A percentile compares a stretch with the other conserved stretches of the same genome.
phyloP scores from a whole-genome alignment of 2,797 vertebrate genomes.

The Naso thynnoides region DNA sequence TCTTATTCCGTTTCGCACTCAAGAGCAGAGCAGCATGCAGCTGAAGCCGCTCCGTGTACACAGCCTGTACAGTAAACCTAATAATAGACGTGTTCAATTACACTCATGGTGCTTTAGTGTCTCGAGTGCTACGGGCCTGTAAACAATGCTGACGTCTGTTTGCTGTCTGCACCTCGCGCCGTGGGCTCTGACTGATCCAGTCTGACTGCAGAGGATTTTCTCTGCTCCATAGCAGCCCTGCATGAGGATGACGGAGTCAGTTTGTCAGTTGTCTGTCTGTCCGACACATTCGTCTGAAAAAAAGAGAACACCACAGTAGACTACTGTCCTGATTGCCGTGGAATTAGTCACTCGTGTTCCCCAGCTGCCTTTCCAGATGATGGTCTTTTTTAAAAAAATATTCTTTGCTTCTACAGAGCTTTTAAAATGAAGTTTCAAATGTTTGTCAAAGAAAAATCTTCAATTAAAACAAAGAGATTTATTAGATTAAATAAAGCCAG shows the following conservation, averaged over 20 bases:
- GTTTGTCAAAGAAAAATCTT: too few species aligned
- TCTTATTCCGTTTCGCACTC: slow-evolving; percentile 42
- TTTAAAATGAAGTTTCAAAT: too few species aligned
- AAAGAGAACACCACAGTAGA: background rate
- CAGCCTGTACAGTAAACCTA: slow-evolving; percentile 53
- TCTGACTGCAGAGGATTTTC: slow-evolving; percentile 32
- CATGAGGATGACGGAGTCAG: slow-evolving; percentile 24
- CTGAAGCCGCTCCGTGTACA: slow-evolving; percentile 22
- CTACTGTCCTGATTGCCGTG: background rate
- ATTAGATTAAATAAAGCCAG: too few species aligned
- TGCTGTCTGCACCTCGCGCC: slow-evolving; percentile 37
- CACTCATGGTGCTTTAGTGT: slow-evolving; percentile 47
- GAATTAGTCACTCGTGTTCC: background rate
- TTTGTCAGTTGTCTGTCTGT: slow-evolving; percentile 24
- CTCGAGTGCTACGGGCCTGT: slow-evolving; percentile 49
- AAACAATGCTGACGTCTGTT: slow-evolving; percentile 57
- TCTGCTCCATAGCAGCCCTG: slow-evolving; percentile 23
- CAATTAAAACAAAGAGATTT: too few species aligned
- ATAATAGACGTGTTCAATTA: slow-evolving; percentile 70
- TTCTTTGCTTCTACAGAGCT: too few species aligned
- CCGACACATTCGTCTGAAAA: slow-evolving; percentile 12
- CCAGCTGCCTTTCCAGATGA: background rate
- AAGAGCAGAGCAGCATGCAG: slow-evolving; percentile 33
- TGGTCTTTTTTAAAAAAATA: too few species aligned
- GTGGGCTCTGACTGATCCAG: slow-evolving; percentile 38